Evolutionary conservation across 2,888 invertebrate genomes (phyloP).

Genomic region (Diplolepis rosae): DNA sequence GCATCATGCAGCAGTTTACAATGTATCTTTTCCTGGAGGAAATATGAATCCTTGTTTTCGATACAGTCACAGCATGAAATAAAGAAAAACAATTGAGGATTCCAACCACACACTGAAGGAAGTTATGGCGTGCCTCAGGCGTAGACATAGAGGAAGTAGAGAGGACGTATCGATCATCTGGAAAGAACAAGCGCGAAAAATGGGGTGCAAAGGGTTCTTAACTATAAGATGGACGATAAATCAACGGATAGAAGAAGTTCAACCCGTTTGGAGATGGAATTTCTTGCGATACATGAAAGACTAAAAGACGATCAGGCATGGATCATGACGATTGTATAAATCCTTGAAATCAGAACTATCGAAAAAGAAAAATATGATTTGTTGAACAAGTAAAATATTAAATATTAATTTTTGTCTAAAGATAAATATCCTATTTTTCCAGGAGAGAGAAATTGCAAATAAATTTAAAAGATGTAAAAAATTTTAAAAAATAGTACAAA

Average conservation of each 20-base stretch:
- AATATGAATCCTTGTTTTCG: conserved; percentile 17
- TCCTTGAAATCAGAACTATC: neutral
- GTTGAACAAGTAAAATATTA: neutral
- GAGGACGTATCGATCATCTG: conserved; percentile 29
- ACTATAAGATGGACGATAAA: conserved; percentile 17
- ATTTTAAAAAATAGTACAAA: too few relatives aligned
- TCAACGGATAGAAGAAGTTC: conserved; percentile 30
- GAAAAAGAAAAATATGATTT: neutral
- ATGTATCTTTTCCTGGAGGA: conserved; percentile 8
- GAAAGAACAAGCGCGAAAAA: neutral
- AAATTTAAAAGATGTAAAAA: too few relatives aligned
- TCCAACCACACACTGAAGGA: conserved; percentile 38
- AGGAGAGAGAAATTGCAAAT: too few relatives aligned
- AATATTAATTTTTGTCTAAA: too few relatives aligned
- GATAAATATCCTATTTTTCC: too few relatives aligned
- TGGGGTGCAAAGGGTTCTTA: conserved; percentile 12
- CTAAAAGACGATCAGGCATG: neutral
- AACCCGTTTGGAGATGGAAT: conserved; percentile 16
- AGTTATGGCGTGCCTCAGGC: conserved; percentile 19
- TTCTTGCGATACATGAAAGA: neutral
- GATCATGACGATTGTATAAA: neutral
- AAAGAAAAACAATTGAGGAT: conserved; percentile 57
- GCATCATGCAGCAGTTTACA: too few relatives aligned
- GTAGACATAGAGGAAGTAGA: conserved; percentile 9
- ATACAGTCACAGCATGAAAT: conserved; percentile 40